phyloP scores from a whole-genome alignment of 2,888 invertebrate genomes.

The Drosophila borealis region DNA sequence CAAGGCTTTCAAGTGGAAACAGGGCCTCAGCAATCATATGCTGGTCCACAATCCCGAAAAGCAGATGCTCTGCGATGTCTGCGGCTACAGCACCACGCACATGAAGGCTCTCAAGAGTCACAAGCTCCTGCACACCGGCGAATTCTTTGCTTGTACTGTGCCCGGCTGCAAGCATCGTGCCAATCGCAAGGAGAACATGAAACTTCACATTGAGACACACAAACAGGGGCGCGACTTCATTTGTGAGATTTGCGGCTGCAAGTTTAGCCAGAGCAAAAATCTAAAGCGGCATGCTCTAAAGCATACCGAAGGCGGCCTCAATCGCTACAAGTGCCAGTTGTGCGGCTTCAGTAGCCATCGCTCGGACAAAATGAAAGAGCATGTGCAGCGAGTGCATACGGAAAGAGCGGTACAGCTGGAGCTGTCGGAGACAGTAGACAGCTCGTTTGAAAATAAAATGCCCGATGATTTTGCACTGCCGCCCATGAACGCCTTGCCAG shows the following conservation, averaged over 20 bases:
- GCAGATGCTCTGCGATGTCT: constrained; percentile 86
- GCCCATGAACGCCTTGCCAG: constrained; percentile 38
- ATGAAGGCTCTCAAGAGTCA: constrained; percentile 86
- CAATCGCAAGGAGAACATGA: constrained; percentile 86
- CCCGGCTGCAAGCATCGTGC: constrained; percentile 85
- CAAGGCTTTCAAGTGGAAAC: constrained; percentile 87
- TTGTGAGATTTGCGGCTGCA: constrained; percentile 87
- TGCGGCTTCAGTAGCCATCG: constrained; percentile 86
- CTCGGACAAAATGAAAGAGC: constrained; percentile 86
- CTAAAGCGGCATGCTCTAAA: constrained; percentile 84
- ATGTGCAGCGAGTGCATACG: constrained; percentile 84
- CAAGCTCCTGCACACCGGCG: constrained; percentile 86
- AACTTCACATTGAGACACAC: constrained; percentile 86
- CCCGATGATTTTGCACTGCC: constrained; percentile 80
- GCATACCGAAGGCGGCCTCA: constrained; percentile 76
- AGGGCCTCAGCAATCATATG: constrained; percentile 86
- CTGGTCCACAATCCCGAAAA: constrained; percentile 86
- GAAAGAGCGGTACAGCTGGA: constrained; percentile 83
- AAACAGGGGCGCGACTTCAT: constrained; percentile 86
- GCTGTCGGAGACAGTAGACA: constrained; percentile 81
- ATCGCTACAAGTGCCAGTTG: constrained; percentile 84
- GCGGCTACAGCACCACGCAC: constrained; percentile 87
- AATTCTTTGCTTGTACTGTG: constrained; percentile 85
- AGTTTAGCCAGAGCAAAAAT: constrained; percentile 87
- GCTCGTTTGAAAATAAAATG: constrained; percentile 78